A percentile compares a stretch with the other conserved stretches of the same genome.
Evolutionary conservation across 2,113 vertebrate species (phyloP).

Genomic region (Muntiacus reevesi): DNA sequence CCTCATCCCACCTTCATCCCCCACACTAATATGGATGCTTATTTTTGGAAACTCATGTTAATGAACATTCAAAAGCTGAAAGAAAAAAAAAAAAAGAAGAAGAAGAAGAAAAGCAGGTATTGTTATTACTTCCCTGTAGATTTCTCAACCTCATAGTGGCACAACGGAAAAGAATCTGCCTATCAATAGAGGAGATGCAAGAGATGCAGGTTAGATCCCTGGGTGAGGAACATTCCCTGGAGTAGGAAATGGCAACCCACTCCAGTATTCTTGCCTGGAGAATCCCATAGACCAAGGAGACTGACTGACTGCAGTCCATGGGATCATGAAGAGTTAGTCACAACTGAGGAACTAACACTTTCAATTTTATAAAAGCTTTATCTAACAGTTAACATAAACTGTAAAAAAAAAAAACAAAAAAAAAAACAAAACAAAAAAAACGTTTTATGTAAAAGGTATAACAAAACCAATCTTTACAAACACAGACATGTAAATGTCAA

Average conservation of each 20-base stretch:
- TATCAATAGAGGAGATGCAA: neutral
- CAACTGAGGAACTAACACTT: neutral
- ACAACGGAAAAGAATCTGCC: neutral
- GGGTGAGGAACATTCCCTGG: neutral
- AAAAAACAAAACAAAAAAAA: neutral
- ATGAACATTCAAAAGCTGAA: constrained; percentile 46
- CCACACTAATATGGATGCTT: neutral
- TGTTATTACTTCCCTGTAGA: neutral
- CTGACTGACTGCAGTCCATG: neutral
- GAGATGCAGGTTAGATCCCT: neutral
- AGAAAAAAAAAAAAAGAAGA: neutral
- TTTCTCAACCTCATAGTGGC: neutral
- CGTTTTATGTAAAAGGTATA: neutral
- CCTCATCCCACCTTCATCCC: neutral
- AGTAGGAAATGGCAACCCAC: neutral
- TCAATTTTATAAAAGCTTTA: neutral
- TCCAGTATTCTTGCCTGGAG: neutral
- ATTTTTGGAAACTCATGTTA: constrained; percentile 61
- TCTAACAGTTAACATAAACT: neutral
- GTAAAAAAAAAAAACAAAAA: neutral
- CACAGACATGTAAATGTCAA: neutral
- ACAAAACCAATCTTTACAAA: neutral
- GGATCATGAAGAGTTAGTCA: neutral
- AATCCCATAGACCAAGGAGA: neutral
- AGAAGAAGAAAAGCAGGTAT: neutral